phyloP scores from a whole-genome alignment of 2,113 vertebrate species.

The Ploceus nigricollis region DNA sequence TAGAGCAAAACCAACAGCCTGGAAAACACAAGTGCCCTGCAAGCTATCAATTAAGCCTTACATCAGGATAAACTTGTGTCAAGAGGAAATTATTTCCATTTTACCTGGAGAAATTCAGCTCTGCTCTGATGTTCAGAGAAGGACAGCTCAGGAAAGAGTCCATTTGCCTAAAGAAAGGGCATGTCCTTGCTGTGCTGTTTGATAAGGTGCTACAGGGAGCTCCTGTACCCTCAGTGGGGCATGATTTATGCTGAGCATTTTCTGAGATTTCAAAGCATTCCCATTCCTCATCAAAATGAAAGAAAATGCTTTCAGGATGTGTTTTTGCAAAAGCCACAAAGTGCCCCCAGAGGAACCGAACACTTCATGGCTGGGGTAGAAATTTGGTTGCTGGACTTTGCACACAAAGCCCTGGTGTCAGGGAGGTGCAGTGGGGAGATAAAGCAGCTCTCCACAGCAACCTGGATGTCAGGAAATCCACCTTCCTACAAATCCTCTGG shows the following conservation, averaged over 20 bases:
- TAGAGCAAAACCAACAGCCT: slow-evolving; percentile 66
- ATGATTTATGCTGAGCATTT: neutral
- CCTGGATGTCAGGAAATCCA: neutral
- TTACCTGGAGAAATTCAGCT: neutral
- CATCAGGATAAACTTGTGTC: slow-evolving; percentile 40
- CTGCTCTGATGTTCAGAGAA: neutral
- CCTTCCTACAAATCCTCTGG: neutral
- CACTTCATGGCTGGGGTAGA: neutral
- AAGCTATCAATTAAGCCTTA: slow-evolving; percentile 57
- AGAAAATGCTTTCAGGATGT: neutral
- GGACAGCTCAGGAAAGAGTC: neutral
- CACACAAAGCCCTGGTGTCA: neutral
- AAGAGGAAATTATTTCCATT: slow-evolving; percentile 29
- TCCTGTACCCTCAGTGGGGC: neutral
- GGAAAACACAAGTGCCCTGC: slow-evolving; percentile 58
- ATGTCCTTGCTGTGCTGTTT: neutral
- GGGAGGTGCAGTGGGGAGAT: neutral
- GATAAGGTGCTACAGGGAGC: neutral
- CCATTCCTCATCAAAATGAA: neutral
- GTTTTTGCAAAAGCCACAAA: neutral
- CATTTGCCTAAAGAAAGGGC: neutral
- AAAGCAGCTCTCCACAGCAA: neutral
- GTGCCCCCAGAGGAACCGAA: neutral
- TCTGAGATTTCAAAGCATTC: neutral
- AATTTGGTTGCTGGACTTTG: neutral